Conservation (phyloP, 2,797 vertebrate genomes). For the Triplophysa bombifrons region DNA sequence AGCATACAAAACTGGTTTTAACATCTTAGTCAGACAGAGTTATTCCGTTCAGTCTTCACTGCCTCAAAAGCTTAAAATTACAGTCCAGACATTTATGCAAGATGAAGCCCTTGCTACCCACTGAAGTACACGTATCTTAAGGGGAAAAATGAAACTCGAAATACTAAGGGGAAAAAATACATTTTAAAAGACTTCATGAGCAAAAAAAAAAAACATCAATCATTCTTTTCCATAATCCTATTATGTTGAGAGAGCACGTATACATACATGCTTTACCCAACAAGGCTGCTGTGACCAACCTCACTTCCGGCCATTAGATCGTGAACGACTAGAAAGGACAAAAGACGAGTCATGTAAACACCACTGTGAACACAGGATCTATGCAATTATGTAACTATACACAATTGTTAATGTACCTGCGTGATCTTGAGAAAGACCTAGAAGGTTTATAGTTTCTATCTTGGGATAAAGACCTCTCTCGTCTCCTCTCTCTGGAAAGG, state of each 20-base stretch:
- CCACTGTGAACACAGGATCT: background rate
- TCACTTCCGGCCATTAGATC: constrained; percentile 92
- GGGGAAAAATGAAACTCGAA: constrained; percentile 49
- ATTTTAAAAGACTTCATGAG: constrained; percentile 20
- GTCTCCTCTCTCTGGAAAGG: constrained; percentile 91
- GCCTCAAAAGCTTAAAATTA: constrained; percentile 39
- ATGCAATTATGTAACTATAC: background rate
- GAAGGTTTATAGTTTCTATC: constrained; percentile 94
- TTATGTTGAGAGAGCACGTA: background rate
- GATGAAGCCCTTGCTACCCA: constrained; percentile 20
- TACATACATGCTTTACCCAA: constrained; percentile 29
- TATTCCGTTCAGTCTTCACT: constrained; percentile 63
- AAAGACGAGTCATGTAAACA: constrained; percentile 17
- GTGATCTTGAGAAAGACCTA: constrained; percentile 92
- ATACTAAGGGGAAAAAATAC: constrained; percentile 41
- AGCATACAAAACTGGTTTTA: constrained; percentile 44
- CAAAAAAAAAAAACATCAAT: constrained; percentile 43
- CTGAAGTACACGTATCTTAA: constrained; percentile 31
- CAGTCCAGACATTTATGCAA: constrained; percentile 31
- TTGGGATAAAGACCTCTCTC: constrained; percentile 90
- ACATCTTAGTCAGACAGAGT: constrained; percentile 77
- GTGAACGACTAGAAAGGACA: constrained; percentile 82
- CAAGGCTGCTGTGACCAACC: constrained; percentile 32
- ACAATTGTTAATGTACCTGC: constrained; percentile 77
- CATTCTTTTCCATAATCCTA: constrained; percentile 52